A percentile compares a stretch with the other conserved stretches of the same genome.
These are phyloP conservation scores for Toxotes chatareus DNA, from an alignment of 2,113 vertebrate species.

Conservation along the genomic window DNA sequence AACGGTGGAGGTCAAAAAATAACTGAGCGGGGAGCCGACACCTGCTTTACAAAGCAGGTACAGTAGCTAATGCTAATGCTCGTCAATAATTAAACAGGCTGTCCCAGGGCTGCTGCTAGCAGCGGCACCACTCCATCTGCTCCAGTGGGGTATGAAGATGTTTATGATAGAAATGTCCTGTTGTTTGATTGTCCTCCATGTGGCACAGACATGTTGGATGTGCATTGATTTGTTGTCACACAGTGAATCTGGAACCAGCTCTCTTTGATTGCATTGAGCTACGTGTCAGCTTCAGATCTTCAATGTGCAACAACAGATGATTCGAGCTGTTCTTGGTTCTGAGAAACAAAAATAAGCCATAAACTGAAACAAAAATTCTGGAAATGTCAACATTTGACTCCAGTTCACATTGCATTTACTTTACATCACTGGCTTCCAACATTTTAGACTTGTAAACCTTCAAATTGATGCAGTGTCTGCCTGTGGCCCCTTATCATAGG, in stretches of 20 bases:
- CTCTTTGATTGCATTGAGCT: too few species aligned
- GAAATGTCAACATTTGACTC: too few species aligned
- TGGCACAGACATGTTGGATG: neutral
- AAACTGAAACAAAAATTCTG: too few species aligned
- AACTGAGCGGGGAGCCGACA: slow-evolving; percentile 63
- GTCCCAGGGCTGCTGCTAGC: slow-evolving; percentile 34
- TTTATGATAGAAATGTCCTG: slow-evolving; percentile 36
- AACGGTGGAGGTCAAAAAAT: slow-evolving; percentile 53
- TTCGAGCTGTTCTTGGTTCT: too few species aligned
- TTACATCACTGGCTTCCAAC: too few species aligned
- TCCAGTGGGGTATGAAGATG: slow-evolving; percentile 15
- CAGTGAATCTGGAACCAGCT: neutral
- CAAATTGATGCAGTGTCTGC: too few species aligned
- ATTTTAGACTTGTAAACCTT: too few species aligned
- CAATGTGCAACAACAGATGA: neutral
- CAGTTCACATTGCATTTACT: too few species aligned
- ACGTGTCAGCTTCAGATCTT: neutral
- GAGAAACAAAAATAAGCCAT: too few species aligned
- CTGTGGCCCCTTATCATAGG: too few species aligned
- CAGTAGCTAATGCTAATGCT: slow-evolving; percentile 30
- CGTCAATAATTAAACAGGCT: slow-evolving; percentile 72
- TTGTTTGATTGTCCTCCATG: slow-evolving; percentile 13
- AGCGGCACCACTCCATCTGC: slow-evolving; percentile 34
- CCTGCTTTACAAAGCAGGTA: slow-evolving; percentile 69
- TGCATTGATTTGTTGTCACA: neutral